phyloP scores from a whole-genome alignment of 2,113 vertebrate species.

The Coryphaenoides rupestris region DNA sequence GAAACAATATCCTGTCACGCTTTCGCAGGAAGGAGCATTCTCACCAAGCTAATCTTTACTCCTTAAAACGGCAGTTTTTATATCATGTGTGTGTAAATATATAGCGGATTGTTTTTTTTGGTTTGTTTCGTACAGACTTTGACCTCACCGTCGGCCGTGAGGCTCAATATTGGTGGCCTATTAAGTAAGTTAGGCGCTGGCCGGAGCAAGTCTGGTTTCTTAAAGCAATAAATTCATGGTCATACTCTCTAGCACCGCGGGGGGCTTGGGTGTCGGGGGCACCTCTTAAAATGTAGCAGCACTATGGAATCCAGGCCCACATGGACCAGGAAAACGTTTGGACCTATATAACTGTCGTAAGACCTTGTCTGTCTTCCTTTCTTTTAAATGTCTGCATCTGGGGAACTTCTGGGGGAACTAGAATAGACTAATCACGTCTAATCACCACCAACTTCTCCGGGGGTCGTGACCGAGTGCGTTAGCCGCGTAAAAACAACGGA shows the following conservation, averaged over 20 bases:
- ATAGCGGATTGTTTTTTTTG: slow-evolving; percentile 65
- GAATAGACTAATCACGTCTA: slow-evolving; percentile 8
- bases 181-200: slow-evolving; percentile 64
- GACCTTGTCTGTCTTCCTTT: no score
- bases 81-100: slow-evolving; percentile 51
- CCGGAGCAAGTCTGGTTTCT: slow-evolving; percentile 66
- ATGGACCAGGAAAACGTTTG: slow-evolving; percentile 42
- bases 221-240: slow-evolving; percentile 77
- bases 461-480: slow-evolving; percentile 24
- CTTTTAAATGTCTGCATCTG: slow-evolving; percentile 3
- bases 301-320: slow-evolving; percentile 36
- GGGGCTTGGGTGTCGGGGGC: slow-evolving; percentile 59
- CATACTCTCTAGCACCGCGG: slow-evolving; percentile 45
- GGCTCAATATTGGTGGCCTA: slow-evolving; percentile 59
- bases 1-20: slow-evolving; percentile 29
- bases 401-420: slow-evolving; percentile 19
- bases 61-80: slow-evolving; percentile 72
- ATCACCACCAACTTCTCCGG: slow-evolving; percentile 15
- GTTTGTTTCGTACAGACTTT: slow-evolving; percentile 61
- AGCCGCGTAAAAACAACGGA: slow-evolving; percentile 36
- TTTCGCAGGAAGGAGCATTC: slow-evolving; percentile 50
- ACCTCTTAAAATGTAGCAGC: slow-evolving; percentile 59
- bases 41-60: slow-evolving; percentile 69
- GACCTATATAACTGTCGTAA: slow-evolving; percentile 33
- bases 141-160: slow-evolving; percentile 64